phyloP scores from a whole-genome alignment of 2,113 vertebrate species.

The Psittacus erithacus region DNA sequence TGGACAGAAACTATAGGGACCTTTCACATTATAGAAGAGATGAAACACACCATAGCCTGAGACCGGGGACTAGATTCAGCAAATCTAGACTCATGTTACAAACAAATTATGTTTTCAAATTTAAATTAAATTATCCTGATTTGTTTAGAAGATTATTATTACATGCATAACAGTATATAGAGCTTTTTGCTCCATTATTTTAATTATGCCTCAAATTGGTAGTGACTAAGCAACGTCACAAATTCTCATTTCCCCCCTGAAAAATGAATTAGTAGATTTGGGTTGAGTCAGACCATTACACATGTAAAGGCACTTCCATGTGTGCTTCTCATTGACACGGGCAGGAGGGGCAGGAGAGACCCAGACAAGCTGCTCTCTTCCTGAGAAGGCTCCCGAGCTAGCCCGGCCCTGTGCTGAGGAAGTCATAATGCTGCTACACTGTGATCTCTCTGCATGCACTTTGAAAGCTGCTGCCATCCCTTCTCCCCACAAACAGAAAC shows the following conservation, averaged over 20 bases:
- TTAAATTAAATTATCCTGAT: not conserved
- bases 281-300: not conserved
- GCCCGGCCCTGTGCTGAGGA: not conserved
- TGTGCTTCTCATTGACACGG: not conserved
- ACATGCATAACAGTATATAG: not conserved
- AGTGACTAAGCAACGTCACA: not conserved
- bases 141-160: not conserved
- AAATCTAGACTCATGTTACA: not conserved
- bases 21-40: not conserved
- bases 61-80: not conserved
- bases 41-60: not conserved
- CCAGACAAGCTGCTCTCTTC: not conserved
- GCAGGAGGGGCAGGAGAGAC: not conserved
- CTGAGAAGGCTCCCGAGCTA: not conserved
- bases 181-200: not conserved
- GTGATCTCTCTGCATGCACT: not conserved
- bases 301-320: accelerated
- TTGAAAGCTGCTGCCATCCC: not conserved
- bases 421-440: not conserved
- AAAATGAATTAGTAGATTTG: not conserved
- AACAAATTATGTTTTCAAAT: not conserved
- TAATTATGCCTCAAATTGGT: not conserved
- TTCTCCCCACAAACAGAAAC: not conserved
- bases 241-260: not conserved
- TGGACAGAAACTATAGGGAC: not conserved